Percentiles rank a stretch among this genome's conserved stretches.
Evolutionary conservation across 2,888 invertebrate genomes (phyloP).

Genomic region (Dryocosmus kuriphilus): DNA sequence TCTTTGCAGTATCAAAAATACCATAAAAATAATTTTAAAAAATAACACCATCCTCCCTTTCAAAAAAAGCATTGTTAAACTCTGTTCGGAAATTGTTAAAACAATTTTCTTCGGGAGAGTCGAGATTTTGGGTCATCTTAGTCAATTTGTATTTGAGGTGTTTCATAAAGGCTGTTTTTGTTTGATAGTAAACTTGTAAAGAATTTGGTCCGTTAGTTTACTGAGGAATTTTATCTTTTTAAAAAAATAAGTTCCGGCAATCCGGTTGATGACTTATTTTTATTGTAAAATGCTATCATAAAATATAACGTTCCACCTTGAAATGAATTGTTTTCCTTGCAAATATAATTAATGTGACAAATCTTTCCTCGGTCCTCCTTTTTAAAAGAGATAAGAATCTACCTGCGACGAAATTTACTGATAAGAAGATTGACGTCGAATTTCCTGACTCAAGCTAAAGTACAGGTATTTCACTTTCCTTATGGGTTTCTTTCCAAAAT

Average conservation of each 20-base stretch:
- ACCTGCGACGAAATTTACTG: conserved; percentile 27
- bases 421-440: conserved; percentile 24
- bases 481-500: no score
- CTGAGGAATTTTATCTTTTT: conserved; percentile 8
- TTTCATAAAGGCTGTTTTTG: no score
- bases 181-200: not conserved
- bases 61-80: no score
- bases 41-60: no score
- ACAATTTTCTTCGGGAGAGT: no score
- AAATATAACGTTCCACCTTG: conserved; percentile 27
- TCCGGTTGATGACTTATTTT: conserved; percentile 31
- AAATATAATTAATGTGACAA: conserved; percentile 39
- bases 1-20: no score
- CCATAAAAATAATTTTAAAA: no score
- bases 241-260: conserved; percentile 26
- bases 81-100: no score
- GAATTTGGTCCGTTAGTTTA: conserved; percentile 10
- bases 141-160: no score
- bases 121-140: no score
- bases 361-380: conserved; percentile 38
- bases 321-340: conserved; percentile 36
- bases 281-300: conserved; percentile 38
- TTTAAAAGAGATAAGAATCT: conserved; percentile 30
- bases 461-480: not conserved
- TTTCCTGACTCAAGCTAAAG: not conserved